Evolutionary conservation across 2,113 vertebrate species (phyloP).

Genomic region (Tachysurus fulvidraco): DNA sequence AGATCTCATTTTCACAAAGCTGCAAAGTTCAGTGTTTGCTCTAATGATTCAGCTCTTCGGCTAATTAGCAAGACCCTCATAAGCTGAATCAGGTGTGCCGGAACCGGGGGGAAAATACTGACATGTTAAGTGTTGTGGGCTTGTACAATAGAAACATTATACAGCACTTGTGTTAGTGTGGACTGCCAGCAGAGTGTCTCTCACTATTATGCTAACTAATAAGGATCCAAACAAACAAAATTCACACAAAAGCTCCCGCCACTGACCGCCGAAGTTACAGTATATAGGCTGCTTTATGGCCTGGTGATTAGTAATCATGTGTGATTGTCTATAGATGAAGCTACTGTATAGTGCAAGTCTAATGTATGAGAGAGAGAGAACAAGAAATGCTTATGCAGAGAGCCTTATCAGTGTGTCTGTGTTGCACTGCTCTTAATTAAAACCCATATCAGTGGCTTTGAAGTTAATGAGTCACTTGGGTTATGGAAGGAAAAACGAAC

Average conservation of each 20-base stretch:
- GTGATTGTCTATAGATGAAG: constrained; percentile 19
- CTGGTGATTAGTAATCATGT: constrained; percentile 35
- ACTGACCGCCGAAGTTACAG: too few species aligned
- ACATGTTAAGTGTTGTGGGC: constrained; percentile 11
- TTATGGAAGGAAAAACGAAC: constrained; percentile 62
- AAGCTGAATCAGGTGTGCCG: constrained; percentile 20
- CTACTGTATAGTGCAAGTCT: constrained; percentile 27
- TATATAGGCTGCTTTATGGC: neutral
- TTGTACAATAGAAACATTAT: constrained; percentile 19
- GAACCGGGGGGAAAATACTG: neutral
- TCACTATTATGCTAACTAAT: constrained; percentile 27
- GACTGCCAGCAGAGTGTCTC: constrained; percentile 12
- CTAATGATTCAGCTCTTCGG: constrained; percentile 17
- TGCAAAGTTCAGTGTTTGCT: constrained; percentile 12
- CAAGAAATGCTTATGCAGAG: constrained; percentile 33
- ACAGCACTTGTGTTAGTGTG: neutral
- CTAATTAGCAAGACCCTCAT: constrained; percentile 30
- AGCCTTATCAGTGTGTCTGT: constrained; percentile 71
- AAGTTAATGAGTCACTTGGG: constrained; percentile 80
- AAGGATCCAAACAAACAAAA: constrained; percentile 11
- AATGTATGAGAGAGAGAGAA: constrained; percentile 25
- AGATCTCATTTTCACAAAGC: neutral
- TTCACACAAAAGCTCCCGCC: neutral
- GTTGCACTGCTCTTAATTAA: constrained; percentile 80
- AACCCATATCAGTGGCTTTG: constrained; percentile 82